phyloP scores from a whole-genome alignment of 2,113 vertebrate species.

The Kobus ellipsiprymnus region DNA sequence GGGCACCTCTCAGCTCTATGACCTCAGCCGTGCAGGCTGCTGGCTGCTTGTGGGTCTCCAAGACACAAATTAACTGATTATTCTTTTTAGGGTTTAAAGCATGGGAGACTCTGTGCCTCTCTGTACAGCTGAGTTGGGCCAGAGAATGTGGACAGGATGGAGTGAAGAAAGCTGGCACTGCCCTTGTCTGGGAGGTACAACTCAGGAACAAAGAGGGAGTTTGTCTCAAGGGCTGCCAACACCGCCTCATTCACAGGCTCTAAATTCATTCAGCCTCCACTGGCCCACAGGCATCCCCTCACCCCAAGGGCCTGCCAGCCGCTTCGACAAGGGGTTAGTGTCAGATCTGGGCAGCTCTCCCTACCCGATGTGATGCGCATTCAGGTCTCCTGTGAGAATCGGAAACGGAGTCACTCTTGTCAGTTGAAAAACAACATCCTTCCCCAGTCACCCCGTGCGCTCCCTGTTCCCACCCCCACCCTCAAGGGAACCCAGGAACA shows the following conservation, averaged over 20 bases:
- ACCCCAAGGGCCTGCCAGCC: conserved; percentile 29
- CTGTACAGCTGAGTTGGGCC: conserved; percentile 38
- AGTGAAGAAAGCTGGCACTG: conserved; percentile 39
- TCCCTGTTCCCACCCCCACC: neutral
- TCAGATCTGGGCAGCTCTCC: conserved; percentile 70
- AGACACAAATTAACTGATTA: conserved; percentile 39
- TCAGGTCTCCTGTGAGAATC: conserved; percentile 71
- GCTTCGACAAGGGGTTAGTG: conserved; percentile 64
- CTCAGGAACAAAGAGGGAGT: conserved; percentile 51
- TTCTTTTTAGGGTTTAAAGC: neutral
- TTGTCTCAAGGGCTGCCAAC: conserved; percentile 55
- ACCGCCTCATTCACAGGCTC: conserved; percentile 52
- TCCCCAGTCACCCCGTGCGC: neutral
- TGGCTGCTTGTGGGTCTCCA: neutral
- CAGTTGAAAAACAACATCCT: conserved; percentile 40
- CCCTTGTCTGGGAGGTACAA: conserved; percentile 20
- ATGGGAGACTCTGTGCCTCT: conserved; percentile 35
- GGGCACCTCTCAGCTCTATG: neutral
- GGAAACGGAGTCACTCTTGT: conserved; percentile 45
- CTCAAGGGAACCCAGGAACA: neutral
- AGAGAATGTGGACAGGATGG: conserved; percentile 2
- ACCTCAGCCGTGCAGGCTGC: neutral
- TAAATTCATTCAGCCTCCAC: conserved; percentile 43
- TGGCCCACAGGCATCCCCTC: neutral
- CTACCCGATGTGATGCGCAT: conserved; percentile 50